Conservation (phyloP, 2,113 vertebrate species). For the Mastomys natalensis region DNA sequence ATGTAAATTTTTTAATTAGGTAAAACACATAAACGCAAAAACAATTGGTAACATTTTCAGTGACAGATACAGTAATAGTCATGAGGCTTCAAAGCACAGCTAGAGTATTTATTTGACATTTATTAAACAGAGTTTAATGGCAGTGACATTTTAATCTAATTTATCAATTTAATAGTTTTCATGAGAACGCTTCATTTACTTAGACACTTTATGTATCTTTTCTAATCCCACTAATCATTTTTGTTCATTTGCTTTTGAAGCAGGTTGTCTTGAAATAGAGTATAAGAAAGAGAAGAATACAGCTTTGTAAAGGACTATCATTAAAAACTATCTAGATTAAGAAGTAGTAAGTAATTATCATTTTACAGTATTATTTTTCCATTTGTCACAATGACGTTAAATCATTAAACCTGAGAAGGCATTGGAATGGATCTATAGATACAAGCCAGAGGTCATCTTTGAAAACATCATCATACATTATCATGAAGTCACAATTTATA, state of each 20-base stretch:
- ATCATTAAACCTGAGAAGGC: conserved; percentile 79
- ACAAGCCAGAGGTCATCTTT: conserved; percentile 84
- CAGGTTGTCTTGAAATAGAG: conserved; percentile 54
- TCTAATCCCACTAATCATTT: conserved; percentile 76
- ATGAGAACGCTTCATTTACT: conserved; percentile 84
- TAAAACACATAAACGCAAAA: conserved; percentile 46
- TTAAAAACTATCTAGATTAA: conserved; percentile 64
- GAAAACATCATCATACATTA: conserved; percentile 84
- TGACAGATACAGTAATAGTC: conserved; percentile 60
- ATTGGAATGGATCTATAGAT: conserved; percentile 78
- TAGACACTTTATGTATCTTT: conserved; percentile 71
- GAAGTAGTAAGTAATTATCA: conserved; percentile 70
- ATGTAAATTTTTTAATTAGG: conserved; percentile 51
- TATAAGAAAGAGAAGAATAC: conserved; percentile 64
- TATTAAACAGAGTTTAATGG: conserved; percentile 85
- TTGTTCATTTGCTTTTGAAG: conserved; percentile 73
- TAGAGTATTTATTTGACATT: conserved; percentile 82
- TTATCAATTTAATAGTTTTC: conserved; percentile 82
- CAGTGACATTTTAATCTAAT: conserved; percentile 85
- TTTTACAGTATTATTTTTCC: conserved; percentile 80
- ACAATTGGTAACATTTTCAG: neutral
- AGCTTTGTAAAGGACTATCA: conserved; percentile 74
- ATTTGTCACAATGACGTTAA: conserved; percentile 84
- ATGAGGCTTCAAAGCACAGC: conserved; percentile 45
- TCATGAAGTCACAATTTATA: conserved; percentile 84